Conservation (phyloP, 2,113 vertebrate species). For the Pteropus alecto region DNA sequence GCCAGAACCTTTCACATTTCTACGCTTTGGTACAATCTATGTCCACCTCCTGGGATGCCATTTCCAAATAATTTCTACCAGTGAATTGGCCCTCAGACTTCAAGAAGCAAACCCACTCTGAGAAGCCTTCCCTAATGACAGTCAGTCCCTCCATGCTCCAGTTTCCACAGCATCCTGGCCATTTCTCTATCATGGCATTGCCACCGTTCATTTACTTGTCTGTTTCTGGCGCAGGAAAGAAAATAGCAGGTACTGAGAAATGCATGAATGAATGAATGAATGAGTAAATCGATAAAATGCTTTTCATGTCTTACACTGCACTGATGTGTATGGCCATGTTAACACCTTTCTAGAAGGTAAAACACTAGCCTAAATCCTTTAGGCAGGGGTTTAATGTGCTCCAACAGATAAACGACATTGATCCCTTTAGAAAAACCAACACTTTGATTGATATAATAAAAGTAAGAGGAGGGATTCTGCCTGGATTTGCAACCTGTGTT, state of each 20-base stretch:
- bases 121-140: background rate
- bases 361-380: background rate
- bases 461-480: constrained; percentile 23
- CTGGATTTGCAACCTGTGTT: constrained; percentile 42
- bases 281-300: background rate
- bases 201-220: background rate
- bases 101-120: background rate
- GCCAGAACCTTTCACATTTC: background rate
- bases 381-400: constrained; percentile 8
- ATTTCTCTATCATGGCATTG: background rate
- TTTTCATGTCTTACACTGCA: background rate
- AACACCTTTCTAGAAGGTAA: constrained; percentile 8
- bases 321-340: background rate
- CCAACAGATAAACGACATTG: constrained; percentile 19
- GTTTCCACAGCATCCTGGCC: background rate
- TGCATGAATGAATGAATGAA: background rate
- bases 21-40: background rate
- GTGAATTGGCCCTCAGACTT: background rate
- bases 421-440: constrained; percentile 28
- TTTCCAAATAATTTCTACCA: background rate
- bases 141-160: background rate
- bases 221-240: background rate
- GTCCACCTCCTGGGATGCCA: background rate
- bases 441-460: constrained; percentile 38
- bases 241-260: background rate